Base-by-base conservation (phyloP, 2,888 invertebrate species). In the Bellardia bayeri region DNA sequence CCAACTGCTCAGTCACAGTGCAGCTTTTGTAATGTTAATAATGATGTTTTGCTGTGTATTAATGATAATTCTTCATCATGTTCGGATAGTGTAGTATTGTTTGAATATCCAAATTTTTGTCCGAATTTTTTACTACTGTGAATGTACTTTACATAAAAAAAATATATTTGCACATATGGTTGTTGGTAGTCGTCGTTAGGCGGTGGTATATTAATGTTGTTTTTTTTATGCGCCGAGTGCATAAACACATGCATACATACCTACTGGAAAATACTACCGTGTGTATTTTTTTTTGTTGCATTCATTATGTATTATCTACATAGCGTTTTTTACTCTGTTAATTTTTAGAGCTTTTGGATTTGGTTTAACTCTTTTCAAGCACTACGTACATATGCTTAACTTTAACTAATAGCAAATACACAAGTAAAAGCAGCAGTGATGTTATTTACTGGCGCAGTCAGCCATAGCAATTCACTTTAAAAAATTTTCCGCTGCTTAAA, bases 121-220 rank as follows among this genome's bases (percentile, higher is more conserved):
- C 9, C 45, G 13, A 4, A 51, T 4, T 51, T 51, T 51, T 51
- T 51, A 51, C 51, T 51, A 51, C n/a, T n/a, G 5, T 45, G 3
- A 13, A 9, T 45, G 45, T 51, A n/a, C 51, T n/a, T 51, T 51
- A 6, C 51, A 51, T 6, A 51, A n/a, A 51, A 49, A n/a, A 51
- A 51, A 51, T 51, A 2, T 51, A 51, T n/a, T n/a, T 11, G 45
- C 7, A 51, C 51, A 51, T 51, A 51, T 6, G 5, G 4, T 23
- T 75, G 56, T 78, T 82, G 16, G 76, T 76, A 33, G 78, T 74
- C 72, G 84, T 87, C 87, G 71, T 66, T 87, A 87, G 83, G 87
- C 83, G 87, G 69, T 86, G 69, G 37, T 58, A 40, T 63, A 23
- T 42, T 76, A n/a, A 54, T 75, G 61, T 63, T 75, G 71, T 64